Evolutionary conservation across 2,888 invertebrate species (phyloP).

Genomic region (Caenorhabditis sp.): DNA sequence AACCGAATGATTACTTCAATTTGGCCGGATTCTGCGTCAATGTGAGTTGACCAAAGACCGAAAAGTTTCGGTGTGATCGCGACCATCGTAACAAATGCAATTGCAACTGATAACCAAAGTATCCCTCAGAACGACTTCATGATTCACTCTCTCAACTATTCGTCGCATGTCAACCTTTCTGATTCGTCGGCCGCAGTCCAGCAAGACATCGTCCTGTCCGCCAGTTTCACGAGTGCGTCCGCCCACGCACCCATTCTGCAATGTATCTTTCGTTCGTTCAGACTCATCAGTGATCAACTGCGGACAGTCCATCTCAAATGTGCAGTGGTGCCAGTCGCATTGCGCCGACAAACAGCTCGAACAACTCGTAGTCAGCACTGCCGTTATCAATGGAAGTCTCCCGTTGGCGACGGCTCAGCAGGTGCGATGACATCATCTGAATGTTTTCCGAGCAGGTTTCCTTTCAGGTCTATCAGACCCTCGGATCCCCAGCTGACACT

Average conservation of each 20-base stretch:
- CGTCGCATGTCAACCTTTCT: conserved; percentile 44
- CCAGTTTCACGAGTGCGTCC: conserved; percentile 22
- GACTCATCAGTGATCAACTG: conserved; percentile 36
- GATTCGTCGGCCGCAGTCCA: conserved; percentile 17
- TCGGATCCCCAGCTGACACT: conserved; percentile 34
- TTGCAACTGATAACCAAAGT: neutral
- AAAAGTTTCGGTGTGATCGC: neutral
- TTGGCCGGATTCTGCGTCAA: conserved; percentile 40
- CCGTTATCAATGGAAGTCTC: conserved; percentile 54
- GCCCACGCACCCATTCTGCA: neutral
- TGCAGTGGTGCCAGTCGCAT: conserved; percentile 49
- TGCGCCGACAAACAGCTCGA: conserved; percentile 39
- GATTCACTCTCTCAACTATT: conserved; percentile 35
- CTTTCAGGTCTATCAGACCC: conserved; percentile 13
- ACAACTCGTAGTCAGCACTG: conserved; percentile 17
- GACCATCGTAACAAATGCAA: conserved; percentile 6
- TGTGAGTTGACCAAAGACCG: conserved; percentile 6
- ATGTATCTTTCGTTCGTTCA: neutral
- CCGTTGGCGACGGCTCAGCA: conserved; percentile 41
- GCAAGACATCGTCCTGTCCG: conserved; percentile 16
- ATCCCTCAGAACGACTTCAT: conserved; percentile 47
- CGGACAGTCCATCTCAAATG: conserved; percentile 12
- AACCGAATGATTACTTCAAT: conserved; percentile 21
- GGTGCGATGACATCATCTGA: conserved; percentile 5
- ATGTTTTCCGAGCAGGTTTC: neutral